phyloP scores from a whole-genome alignment of 2,888 invertebrate genomes.

The Amblyjoppa fuscipennis region DNA sequence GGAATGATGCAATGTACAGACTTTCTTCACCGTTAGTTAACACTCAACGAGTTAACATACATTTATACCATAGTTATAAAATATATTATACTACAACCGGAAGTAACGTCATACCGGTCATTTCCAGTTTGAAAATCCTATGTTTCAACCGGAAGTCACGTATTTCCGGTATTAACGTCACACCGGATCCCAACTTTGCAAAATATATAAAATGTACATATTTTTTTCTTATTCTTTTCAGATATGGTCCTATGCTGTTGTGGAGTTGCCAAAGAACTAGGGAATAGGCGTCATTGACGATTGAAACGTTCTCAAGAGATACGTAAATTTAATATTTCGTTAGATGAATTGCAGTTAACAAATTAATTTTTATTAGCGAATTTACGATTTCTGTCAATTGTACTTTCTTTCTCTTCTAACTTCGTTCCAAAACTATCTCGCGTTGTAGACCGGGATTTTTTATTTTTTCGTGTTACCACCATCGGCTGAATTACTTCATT shows the following conservation, averaged over 20 bases:
- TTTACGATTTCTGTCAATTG: slow-evolving; percentile 36
- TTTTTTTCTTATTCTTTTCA: slow-evolving; percentile 9
- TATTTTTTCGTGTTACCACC: slow-evolving; percentile 28
- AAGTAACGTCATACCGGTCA: too few relatives aligned
- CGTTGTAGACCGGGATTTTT: slow-evolving; percentile 15
- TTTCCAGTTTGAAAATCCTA: not conserved
- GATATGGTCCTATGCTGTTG: slow-evolving; percentile 73
- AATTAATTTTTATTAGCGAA: slow-evolving; percentile 59
- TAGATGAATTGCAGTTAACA: slow-evolving; percentile 50
- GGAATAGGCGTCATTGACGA: slow-evolving; percentile 69
- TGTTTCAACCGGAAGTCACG: too few relatives aligned
- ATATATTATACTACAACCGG: not conserved
- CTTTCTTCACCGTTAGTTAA: not conserved
- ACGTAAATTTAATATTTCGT: slow-evolving; percentile 50
- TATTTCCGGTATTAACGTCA: not conserved
- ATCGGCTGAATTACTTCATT: slow-evolving; percentile 44
- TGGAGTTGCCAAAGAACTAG: slow-evolving; percentile 83
- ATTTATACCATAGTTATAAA: not conserved
- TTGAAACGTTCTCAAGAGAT: slow-evolving; percentile 51
- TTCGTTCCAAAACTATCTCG: slow-evolving; percentile 41
- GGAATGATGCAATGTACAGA: slow-evolving; percentile 33
- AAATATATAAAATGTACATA: not conserved
- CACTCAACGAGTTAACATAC: not conserved
- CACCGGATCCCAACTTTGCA: not conserved
- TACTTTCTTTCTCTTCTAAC: slow-evolving; percentile 16